Percentiles rank a stretch among this genome's conserved stretches.
phyloP scores from a whole-genome alignment of 2,888 invertebrate species.

The Octonoba sinensis region DNA sequence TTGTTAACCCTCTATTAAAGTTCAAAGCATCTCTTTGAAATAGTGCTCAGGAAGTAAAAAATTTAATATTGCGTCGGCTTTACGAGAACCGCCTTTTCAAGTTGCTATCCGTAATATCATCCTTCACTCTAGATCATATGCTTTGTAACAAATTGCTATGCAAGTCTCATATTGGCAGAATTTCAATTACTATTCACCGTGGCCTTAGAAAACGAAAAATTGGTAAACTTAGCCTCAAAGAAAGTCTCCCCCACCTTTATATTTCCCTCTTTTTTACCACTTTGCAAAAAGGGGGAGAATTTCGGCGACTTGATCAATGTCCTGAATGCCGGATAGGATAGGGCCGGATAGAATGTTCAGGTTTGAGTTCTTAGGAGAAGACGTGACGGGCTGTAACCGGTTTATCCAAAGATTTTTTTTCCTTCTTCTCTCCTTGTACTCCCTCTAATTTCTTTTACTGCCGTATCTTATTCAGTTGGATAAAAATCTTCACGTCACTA shows the following conservation, averaged over 20 bases:
- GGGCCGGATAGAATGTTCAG: neutral
- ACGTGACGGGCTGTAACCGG: slow-evolving; percentile 37
- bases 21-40: too few relatives aligned
- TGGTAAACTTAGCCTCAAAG: slow-evolving; percentile 23
- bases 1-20: too few relatives aligned
- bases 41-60: too few relatives aligned
- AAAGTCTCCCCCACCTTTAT: neutral
- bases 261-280: slow-evolving; percentile 1
- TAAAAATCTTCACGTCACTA: slow-evolving; percentile 1
- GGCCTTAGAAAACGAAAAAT: slow-evolving; percentile 3
- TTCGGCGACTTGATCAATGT: slow-evolving; percentile 36
- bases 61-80: too few relatives aligned
- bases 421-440: slow-evolving; percentile 5
- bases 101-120: too few relatives aligned
- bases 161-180: too few relatives aligned
- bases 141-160: too few relatives aligned
- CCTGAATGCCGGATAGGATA: slow-evolving; percentile 18
- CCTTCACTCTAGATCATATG: too few relatives aligned
- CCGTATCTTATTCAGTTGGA: slow-evolving; percentile 5
- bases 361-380: slow-evolving; percentile 36
- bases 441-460: slow-evolving; percentile 1
- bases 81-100: too few relatives aligned
- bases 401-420: neutral
- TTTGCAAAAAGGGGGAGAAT: neutral
- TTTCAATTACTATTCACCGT: slow-evolving; percentile 40